Conservation (phyloP, 2,797 vertebrate genomes). For the Lutjanus campechanus region DNA sequence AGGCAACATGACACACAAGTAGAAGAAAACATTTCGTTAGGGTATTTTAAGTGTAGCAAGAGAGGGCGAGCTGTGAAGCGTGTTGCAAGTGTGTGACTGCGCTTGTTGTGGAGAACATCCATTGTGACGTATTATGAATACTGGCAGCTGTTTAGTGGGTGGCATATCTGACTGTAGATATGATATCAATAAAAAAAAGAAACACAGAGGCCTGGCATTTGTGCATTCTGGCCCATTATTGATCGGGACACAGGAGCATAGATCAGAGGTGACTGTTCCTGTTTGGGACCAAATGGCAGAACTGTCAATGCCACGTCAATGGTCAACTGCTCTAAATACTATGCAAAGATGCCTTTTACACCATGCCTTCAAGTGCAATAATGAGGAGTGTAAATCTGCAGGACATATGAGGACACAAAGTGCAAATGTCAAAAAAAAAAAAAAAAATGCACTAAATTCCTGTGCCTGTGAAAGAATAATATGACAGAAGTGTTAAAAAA, state of each 20-base stretch:
- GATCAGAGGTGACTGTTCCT: conserved; percentile 73
- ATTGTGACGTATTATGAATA: conserved; percentile 68
- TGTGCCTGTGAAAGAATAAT: conserved; percentile 5
- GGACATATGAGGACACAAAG: conserved; percentile 18
- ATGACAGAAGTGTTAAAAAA: conserved; percentile 37
- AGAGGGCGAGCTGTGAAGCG: conserved; percentile 48
- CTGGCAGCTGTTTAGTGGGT: conserved; percentile 65
- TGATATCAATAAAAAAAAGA: conserved; percentile 61
- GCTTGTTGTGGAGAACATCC: conserved; percentile 67
- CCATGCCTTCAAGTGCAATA: conserved; percentile 50
- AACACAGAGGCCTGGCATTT: conserved; percentile 49
- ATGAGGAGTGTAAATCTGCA: not conserved
- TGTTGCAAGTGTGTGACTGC: conserved; percentile 43
- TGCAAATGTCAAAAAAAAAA: conserved; percentile 41
- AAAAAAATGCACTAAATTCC: not conserved
- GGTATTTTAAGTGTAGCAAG: conserved; percentile 54
- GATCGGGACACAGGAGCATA: conserved; percentile 61
- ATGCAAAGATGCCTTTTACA: conserved; percentile 43
- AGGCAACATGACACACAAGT: conserved; percentile 55
- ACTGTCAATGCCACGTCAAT: conserved; percentile 77
- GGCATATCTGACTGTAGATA: conserved; percentile 52
- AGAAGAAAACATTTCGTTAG: conserved; percentile 45
- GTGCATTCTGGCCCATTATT: conserved; percentile 60
- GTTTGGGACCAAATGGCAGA: conserved; percentile 76
- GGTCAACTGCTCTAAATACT: conserved; percentile 53